phyloP scores from a whole-genome alignment of 30 jellyfish, hydroid and myxozoan genomes.

The Chrysaora quinquecirrha region DNA sequence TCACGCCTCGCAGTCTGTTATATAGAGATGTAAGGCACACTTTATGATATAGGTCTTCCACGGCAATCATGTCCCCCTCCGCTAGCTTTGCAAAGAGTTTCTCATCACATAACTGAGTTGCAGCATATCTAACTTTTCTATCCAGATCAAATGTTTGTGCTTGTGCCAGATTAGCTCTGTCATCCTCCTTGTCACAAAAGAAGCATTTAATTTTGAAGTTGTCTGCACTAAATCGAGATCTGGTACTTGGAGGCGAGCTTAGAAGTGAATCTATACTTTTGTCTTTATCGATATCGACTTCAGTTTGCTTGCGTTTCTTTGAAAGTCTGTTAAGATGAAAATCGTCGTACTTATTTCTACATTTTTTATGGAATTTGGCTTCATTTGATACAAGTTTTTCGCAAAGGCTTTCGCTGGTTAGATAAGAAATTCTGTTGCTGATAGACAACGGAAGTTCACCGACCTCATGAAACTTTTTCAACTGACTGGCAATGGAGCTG shows the following conservation, averaged over 20 bases:
- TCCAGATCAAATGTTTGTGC: slow-evolving; percentile 22
- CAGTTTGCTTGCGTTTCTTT: slow-evolving; percentile 20
- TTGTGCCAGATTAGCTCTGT: neutral
- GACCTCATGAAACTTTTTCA: neutral
- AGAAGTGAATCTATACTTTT: too few species aligned
- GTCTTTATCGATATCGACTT: neutral
- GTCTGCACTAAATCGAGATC: slow-evolving; percentile 14
- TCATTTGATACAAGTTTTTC: slow-evolving; percentile 2
- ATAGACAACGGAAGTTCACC: slow-evolving; percentile 33
- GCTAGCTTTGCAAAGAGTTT: slow-evolving; percentile 48
- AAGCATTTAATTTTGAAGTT: slow-evolving; percentile 10
- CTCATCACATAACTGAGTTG: slow-evolving; percentile 32
- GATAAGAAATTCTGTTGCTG: too few species aligned
- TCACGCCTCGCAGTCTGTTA: slow-evolving; percentile 40
- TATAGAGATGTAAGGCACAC: slow-evolving; percentile 22
- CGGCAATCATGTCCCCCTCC: slow-evolving; percentile 42
- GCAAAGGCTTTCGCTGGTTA: too few species aligned
- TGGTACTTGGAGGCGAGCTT: slow-evolving; percentile 6
- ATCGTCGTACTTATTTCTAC: slow-evolving; percentile 24
- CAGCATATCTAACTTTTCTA: slow-evolving; percentile 18
- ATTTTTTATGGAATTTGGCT: slow-evolving; percentile 38
- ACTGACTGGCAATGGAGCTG: neutral
- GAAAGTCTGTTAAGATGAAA: slow-evolving; percentile 1
- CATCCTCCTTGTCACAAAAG: slow-evolving; percentile 35
- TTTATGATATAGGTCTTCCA: slow-evolving; percentile 20